Evolutionary conservation across 2,113 vertebrate genomes (phyloP), one percentile per base, ranked within the genome.

Genomic region (Sorex araneus): DNA sequence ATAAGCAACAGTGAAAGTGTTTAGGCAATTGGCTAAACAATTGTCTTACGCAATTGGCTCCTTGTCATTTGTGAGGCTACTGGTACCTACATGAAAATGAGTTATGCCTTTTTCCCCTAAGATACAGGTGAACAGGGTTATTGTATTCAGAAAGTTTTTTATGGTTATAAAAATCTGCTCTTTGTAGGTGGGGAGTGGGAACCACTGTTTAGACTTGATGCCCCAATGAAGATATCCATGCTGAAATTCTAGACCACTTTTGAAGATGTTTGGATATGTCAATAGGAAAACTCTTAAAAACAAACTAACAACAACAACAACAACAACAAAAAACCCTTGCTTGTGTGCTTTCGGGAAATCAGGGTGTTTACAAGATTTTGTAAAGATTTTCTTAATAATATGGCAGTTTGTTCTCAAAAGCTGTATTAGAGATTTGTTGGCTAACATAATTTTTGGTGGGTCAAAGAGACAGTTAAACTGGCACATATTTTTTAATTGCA

Each of bases 51-150:
- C 7, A 84, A 19, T 74, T 73, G 77, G 74, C 16, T 89, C 8
- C 45, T 90, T 84, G n/a, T 71, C 11, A 28, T 86, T 92, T 84
- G 50, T 87, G 82, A 87, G 91, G 32, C 27, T 80, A 27, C 36
- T 28, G 66, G 13, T 6, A 1, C 57, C 43, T 63, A 79, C 45
- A 40, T 69, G 40, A 76, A 90, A 60, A 12, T 76, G 36, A 84
- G 30, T 77, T 57, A 75, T 91, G 47, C 66, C 36, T 67, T 79
- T 81, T 85, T 50, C 6, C 10, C 13, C 63, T 75, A 64, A 92
- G 69, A 45, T 86, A 80, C 77, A 19, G 60, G 18, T 80, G 81
- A 83, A 64, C 36, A 83, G 50, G 16, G 19, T 64, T 84, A 60
- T 85, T 91, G 50, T 47, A 84, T 32, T 66, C 21, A 87, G 71